A percentile compares a stretch with the other conserved stretches of the same genome.
Conservation (phyloP, 2,888 invertebrate genomes). For the Aethes cnicana region DNA sequence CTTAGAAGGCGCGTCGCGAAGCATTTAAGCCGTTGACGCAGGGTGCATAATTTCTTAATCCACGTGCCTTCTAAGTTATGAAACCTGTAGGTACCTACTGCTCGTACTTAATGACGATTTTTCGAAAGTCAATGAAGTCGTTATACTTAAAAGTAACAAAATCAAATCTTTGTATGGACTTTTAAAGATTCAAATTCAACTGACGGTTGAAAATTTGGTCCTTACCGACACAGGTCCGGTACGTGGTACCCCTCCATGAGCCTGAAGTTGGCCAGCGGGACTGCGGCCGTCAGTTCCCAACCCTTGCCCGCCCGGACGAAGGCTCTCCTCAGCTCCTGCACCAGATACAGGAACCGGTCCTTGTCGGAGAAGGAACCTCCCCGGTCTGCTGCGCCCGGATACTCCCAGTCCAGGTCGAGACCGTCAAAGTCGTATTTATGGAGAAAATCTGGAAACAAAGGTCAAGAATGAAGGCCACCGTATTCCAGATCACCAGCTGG, state of each 20-base stretch:
- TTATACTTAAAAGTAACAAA: no score
- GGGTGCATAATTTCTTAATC: no score
- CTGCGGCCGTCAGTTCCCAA: slow-evolving; percentile 95
- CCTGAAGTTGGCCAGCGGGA: slow-evolving; percentile 92
- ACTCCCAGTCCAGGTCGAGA: slow-evolving; percentile 95
- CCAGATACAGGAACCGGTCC: slow-evolving; percentile 90
- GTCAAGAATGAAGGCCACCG: no score
- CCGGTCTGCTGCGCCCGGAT: slow-evolving; percentile 93
- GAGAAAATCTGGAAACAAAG: slow-evolving; percentile 83
- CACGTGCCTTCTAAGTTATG: no score
- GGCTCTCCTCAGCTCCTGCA: slow-evolving; percentile 90
- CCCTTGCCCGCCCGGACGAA: slow-evolving; percentile 88
- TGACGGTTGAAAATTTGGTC: slow-evolving; percentile 35
- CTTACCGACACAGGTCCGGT: slow-evolving; percentile 93
- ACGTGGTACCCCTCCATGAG: slow-evolving; percentile 95
- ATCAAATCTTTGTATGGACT: no score
- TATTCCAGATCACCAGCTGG: background rate
- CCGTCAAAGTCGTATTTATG: slow-evolving; percentile 91
- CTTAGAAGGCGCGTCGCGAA: no score
- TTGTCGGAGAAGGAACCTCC: slow-evolving; percentile 93
- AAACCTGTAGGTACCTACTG: no score
- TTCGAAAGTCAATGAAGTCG: no score
- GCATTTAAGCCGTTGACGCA: no score
- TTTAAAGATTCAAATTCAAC: no score
- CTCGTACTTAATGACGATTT: no score